These are phyloP conservation scores for Nephrotoma guestfalica DNA, from an alignment of 2,888 invertebrate species.

Conservation along the genomic window DNA sequence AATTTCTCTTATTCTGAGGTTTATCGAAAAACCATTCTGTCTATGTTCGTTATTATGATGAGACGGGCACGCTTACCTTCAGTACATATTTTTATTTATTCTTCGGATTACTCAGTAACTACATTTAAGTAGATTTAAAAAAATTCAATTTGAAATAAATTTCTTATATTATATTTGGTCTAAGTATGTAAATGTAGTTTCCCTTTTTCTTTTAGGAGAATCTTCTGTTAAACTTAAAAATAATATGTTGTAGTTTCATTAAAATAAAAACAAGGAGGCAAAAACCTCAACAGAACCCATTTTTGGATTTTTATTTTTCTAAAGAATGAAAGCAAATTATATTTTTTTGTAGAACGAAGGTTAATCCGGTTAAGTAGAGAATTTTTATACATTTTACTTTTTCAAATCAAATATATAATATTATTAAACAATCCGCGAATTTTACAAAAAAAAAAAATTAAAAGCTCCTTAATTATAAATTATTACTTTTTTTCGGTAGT, in stretches of 20 bases:
- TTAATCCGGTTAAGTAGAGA: background rate
- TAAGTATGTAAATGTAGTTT: background rate
- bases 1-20: too few species aligned
- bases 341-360: background rate
- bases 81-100: background rate
- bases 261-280: background rate
- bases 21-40: too few species aligned
- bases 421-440: background rate
- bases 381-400: background rate
- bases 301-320: background rate
- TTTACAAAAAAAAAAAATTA: background rate
- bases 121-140: background rate
- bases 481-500: background rate
- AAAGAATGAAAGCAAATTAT: background rate
- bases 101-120: background rate
- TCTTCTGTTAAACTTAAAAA: background rate
- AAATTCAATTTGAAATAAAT: background rate
- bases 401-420: background rate
- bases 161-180: background rate
- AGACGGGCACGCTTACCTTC: background rate
- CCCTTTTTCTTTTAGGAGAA: background rate
- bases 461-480: background rate
- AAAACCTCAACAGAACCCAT: background rate
- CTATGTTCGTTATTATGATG: background rate
- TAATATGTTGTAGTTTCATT: background rate